Percentiles rank a stretch among this genome's conserved stretches.
Evolutionary conservation across 2,797 vertebrate species (phyloP).

Genomic region (Acanthornis magna): DNA sequence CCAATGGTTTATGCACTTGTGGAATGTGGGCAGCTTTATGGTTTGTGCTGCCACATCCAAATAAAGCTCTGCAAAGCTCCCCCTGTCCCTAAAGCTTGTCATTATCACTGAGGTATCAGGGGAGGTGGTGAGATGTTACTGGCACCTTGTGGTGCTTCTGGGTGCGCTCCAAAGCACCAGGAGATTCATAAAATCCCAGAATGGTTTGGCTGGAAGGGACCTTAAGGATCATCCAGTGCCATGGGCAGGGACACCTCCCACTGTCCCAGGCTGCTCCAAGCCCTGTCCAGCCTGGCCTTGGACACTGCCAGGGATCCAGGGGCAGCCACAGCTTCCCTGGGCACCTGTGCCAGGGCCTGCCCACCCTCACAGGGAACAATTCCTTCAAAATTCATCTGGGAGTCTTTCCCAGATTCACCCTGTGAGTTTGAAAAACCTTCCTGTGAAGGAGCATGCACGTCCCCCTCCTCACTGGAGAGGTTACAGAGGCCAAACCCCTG

Average conservation of each 20-base stretch:
- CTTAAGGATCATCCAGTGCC: accelerated
- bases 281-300: neutral
- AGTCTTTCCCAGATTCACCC: neutral
- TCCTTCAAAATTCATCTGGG: neutral
- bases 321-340: neutral
- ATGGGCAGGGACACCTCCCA: neutral
- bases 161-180: neutral
- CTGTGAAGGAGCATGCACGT: neutral
- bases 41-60: neutral
- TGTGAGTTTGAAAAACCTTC: accelerated
- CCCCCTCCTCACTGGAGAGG: neutral
- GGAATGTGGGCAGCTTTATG: neutral
- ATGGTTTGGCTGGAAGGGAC: neutral
- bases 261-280: accelerated
- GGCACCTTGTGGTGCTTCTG: neutral
- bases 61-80: neutral
- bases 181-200: neutral
- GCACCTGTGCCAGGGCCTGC: neutral
- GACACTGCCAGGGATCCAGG: neutral
- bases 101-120: neutral
- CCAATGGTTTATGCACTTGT: neutral
- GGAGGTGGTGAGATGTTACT: neutral
- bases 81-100: neutral
- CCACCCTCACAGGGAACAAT: accelerated
- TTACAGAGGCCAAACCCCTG: neutral